Conservation (phyloP, 2,797 vertebrate genomes). For the Zenarchopterus dispar region DNA sequence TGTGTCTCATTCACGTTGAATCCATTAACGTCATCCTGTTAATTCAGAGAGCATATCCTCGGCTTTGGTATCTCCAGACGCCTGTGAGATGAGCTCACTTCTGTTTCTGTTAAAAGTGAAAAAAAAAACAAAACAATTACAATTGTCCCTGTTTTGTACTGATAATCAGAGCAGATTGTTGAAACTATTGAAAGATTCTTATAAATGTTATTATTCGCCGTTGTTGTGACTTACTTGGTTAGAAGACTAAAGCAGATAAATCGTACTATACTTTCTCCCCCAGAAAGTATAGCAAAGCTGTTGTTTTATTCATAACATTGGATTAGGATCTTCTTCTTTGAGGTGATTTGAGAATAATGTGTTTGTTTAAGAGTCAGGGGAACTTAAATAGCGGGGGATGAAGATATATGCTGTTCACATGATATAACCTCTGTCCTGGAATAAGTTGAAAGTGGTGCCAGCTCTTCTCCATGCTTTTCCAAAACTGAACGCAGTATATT, state of each 20-base stretch:
- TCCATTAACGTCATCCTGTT: slow-evolving; percentile 15
- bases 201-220: no score
- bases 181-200: background rate
- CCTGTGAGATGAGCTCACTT: slow-evolving; percentile 19
- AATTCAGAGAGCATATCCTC: slow-evolving; percentile 19
- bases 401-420: slow-evolving; percentile 52
- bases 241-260: background rate
- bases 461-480: slow-evolving; percentile 85
- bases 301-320: background rate
- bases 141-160: background rate
- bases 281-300: background rate
- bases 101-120: background rate
- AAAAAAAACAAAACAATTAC: no score
- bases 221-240: no score
- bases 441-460: slow-evolving; percentile 86
- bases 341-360: slow-evolving; percentile 32
- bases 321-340: slow-evolving; percentile 31
- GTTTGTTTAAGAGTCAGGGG: slow-evolving; percentile 53
- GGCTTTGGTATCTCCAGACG: slow-evolving; percentile 10
- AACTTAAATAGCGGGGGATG: slow-evolving; percentile 61
- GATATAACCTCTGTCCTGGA: slow-evolving; percentile 71
- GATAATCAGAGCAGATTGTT: slow-evolving; percentile 5
- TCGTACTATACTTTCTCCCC: no score
- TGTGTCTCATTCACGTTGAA: slow-evolving; percentile 21
- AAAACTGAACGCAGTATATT: slow-evolving; percentile 85